phyloP scores from a whole-genome alignment of 2,113 vertebrate genomes.

The Cynoglossus semilaevis region DNA sequence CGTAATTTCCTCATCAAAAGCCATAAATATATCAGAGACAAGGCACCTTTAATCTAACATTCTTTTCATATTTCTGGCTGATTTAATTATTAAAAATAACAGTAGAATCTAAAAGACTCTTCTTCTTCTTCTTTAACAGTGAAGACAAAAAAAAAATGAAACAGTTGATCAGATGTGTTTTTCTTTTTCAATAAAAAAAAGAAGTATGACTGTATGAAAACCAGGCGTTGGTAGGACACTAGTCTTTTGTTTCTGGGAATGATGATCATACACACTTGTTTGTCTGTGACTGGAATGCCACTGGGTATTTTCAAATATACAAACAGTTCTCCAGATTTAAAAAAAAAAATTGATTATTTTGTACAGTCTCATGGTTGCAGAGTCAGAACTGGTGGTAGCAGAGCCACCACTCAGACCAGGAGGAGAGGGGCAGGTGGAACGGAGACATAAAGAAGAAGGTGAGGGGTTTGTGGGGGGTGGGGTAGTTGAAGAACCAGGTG shows the following conservation, averaged over 20 bases:
- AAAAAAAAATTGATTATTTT: slow-evolving; percentile 60
- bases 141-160: too few relatives aligned
- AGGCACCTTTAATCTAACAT: too few relatives aligned
- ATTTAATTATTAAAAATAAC: too few relatives aligned
- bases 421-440: slow-evolving; percentile 39
- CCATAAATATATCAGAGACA: too few relatives aligned
- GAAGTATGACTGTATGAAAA: too few relatives aligned
- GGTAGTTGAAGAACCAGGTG: slow-evolving; percentile 24
- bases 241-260: slow-evolving; percentile 27
- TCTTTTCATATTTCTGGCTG: too few relatives aligned
- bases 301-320: slow-evolving; percentile 57
- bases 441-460: slow-evolving; percentile 26
- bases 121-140: too few relatives aligned
- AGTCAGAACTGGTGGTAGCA: slow-evolving; percentile 50
- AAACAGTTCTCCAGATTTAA: slow-evolving; percentile 53
- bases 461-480: not conserved
- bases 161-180: too few relatives aligned
- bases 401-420: slow-evolving; percentile 45
- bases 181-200: too few relatives aligned
- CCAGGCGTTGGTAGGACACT: slow-evolving; percentile 8
- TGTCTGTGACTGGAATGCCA: slow-evolving; percentile 35
- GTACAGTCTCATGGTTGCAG: slow-evolving; percentile 61
- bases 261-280: slow-evolving; percentile 30
- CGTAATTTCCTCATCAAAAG: too few relatives aligned
- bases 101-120: too few relatives aligned